These are phyloP conservation scores for Eublepharis macularius DNA, from an alignment of 2,113 vertebrate species.

Conservation along the genomic window DNA sequence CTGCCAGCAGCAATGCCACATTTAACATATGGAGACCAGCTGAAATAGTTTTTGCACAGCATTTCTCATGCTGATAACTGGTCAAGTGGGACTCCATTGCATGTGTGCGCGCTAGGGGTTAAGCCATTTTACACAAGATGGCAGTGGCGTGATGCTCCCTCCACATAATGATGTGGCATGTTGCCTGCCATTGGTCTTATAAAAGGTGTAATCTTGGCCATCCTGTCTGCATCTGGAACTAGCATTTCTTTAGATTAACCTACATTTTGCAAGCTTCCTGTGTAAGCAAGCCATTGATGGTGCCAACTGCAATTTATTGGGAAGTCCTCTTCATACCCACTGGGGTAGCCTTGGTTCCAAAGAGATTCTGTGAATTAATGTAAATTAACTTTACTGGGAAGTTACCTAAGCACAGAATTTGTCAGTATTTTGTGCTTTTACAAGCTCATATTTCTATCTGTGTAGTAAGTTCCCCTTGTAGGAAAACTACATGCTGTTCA, in stretches of 20 bases:
- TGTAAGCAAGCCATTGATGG: slow-evolving; percentile 35
- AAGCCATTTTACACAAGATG: neutral
- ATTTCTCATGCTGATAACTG: too few species aligned
- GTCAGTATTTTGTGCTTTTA: slow-evolving; percentile 20
- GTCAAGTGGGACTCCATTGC: neutral
- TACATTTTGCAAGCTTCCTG: neutral
- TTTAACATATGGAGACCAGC: neutral
- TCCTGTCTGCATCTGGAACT: neutral
- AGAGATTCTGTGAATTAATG: neutral
- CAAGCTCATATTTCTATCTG: neutral
- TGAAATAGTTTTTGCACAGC: neutral
- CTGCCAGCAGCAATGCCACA: neutral
- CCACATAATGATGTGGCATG: neutral
- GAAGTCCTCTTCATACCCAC: neutral
- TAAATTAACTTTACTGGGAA: neutral
- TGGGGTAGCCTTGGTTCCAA: neutral
- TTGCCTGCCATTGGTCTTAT: neutral
- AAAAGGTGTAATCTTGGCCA: neutral
- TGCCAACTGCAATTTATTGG: neutral
- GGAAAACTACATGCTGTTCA: neutral
- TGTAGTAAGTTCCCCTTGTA: neutral
- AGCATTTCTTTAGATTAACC: neutral
- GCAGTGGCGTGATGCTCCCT: neutral
- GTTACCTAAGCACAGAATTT: neutral
- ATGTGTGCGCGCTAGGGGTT: neutral